Evolutionary conservation across 2,888 invertebrate species (phyloP), one percentile per base, ranked within the genome.

Genomic region (Acanthococcus lagerstroemiae): DNA sequence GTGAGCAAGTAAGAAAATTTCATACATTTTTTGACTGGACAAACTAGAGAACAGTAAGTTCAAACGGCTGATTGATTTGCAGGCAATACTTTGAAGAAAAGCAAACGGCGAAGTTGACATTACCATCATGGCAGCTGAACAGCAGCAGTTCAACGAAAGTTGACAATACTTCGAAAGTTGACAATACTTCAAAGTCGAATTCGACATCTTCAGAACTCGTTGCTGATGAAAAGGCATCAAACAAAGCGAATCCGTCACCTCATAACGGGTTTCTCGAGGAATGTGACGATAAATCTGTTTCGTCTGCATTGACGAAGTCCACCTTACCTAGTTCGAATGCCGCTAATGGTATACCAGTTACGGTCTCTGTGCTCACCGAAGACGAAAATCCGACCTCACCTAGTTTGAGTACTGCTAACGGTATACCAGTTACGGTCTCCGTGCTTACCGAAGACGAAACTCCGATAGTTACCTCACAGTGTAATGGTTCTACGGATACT

Each of bases 31-130:
- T 37, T n/a, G n/a, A n/a, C n/a, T n/a, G n/a, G n/a, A n/a, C n/a
- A n/a, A n/a, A n/a, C n/a, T n/a, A n/a, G n/a, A 1, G 37, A 37
- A 37, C 2, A 37, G n/a, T 15, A 37, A 2, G n/a, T 37, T 37
- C 12, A 3, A 37, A 37, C n/a, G n/a, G 12, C n/a, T 37, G 12
- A 37, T 37, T n/a, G n/a, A 37, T 30, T 30, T 21, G 4, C 24
- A 63, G 63, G 17, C 63, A 63, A 63, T 30, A 63, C 22, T 63
- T 63, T 25, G 63, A 63, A 54, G 63, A 63, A 37, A 22, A 50
- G 5, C 52, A 52, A 54, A 52, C 19, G 15, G 30, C 26, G 6
- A 63, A 63, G 37, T 19, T 54, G 44, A 30, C 63, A 19, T 7
- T 63, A 0, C 63, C 63, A 17, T 52, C 63, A 17, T 63, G 63